A percentile compares a stretch with the other conserved stretches of the same genome.
Conservation (phyloP, 2,888 invertebrate genomes). For the Encarsia formosa region DNA sequence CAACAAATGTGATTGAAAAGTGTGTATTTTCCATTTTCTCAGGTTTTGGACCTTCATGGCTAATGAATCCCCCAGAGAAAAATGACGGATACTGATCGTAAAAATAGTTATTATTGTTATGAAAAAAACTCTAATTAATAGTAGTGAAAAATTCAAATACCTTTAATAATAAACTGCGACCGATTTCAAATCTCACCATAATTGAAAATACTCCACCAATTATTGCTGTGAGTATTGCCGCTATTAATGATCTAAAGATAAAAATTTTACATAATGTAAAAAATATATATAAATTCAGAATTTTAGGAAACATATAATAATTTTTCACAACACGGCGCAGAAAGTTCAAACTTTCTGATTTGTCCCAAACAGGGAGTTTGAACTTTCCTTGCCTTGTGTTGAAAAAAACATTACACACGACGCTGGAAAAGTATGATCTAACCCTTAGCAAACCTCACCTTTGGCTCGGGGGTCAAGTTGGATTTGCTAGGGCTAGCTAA, state of each 20-base stretch:
- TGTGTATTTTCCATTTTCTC: constrained; percentile 58
- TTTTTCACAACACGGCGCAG: no score
- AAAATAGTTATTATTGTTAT: constrained; percentile 3
- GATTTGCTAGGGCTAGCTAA: no score
- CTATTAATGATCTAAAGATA: constrained; percentile 52
- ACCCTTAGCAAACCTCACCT: no score
- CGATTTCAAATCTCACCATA: constrained; percentile 60
- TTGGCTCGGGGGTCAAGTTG: no score
- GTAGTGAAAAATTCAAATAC: constrained; percentile 42
- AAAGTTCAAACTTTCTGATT: no score
- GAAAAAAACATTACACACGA: no score
- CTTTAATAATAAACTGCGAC: constrained; percentile 63
- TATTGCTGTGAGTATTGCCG: constrained; percentile 54
- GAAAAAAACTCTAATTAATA: no score
- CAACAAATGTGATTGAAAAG: constrained; percentile 69
- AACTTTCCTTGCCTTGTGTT: no score
- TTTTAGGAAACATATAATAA: no score
- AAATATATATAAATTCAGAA: background rate
- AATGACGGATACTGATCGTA: constrained; percentile 60
- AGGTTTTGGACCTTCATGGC: constrained; percentile 63
- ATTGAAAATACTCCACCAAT: constrained; percentile 61
- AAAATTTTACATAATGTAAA: constrained; percentile 28
- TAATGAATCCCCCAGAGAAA: constrained; percentile 69
- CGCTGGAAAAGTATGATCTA: no score
- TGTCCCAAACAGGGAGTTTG: no score